Conservation (phyloP, 2,888 invertebrate genomes). For the Drosophila subsilvestris region DNA sequence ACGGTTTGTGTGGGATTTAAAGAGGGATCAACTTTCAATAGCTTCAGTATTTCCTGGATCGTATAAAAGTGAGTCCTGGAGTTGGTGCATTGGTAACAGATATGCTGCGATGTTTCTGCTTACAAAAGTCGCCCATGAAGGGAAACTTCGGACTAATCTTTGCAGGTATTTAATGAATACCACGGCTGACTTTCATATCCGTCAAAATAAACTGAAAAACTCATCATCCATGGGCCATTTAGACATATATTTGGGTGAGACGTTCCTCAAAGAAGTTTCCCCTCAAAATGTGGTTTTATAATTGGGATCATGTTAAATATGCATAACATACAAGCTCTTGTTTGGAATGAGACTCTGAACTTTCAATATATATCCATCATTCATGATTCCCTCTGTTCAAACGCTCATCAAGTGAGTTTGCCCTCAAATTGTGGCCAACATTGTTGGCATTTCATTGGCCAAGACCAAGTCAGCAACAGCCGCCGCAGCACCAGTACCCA, state of each 20-base stretch:
- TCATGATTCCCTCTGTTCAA: not conserved
- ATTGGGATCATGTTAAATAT: not conserved
- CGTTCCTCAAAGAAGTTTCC: not conserved
- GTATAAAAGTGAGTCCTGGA: no score
- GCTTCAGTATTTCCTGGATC: not conserved
- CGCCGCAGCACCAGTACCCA: not conserved
- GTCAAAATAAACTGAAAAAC: no score
- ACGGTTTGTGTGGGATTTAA: not conserved
- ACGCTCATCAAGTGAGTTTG: not conserved
- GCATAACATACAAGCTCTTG: no score
- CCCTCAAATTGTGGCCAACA: not conserved
- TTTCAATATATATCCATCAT: not conserved
- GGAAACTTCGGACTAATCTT: no score
- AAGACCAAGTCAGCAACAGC: not conserved
- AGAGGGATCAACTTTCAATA: not conserved
- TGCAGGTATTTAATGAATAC: no score
- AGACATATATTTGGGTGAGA: not conserved
- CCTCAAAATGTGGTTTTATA: not conserved
- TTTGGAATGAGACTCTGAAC: no score
- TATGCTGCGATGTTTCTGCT: no score
- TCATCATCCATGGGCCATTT: no score
- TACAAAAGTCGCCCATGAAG: no score
- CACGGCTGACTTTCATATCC: not conserved
- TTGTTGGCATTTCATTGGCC: conserved; percentile 18
- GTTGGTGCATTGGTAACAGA: no score